Evolutionary conservation across 1,140 invertebrate genomes (phyloP), one percentile per base, ranked within the genome.

Genomic region (Diploscapter pachys): DNA sequence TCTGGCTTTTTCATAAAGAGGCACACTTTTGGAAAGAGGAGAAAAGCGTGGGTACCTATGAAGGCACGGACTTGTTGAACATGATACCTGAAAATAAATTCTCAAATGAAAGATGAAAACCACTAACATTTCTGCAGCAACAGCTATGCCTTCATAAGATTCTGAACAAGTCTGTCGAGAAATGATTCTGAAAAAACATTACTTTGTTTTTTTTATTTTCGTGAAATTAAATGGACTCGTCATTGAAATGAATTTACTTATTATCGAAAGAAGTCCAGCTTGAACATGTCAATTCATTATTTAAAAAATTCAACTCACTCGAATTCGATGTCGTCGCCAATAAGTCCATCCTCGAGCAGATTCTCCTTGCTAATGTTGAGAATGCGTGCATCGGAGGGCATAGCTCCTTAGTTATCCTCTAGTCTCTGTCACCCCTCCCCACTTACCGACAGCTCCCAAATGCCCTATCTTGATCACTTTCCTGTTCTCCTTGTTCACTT

Each of bases 111-210:
- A 31, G 31, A 31, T 31, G 31, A 31, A 31, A 31, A 31, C 31
- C 31, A 31, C 31, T 31, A 31, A 31, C 80, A 83, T 78, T 67
- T 80, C 54, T 8, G 82, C 82, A 4, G 81, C 82, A n/a, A 85
- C 81, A n/a, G 82, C 82, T 62, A 83, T 82, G 31, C 82, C 82
- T 70, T 83, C 82, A 75, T 81, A 84, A 8, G 71, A 62, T 55
- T 84, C 82, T 54, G 81, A 81, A 68, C 82, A 83, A n/a, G 81
- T 78, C 9, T 63, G 59, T 71, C 67, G 31, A 9, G 80, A 84
- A 51, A 77, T 64, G 55, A 83, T 83, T 70, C 82, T 82, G 57
- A 73, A 84, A 73, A 57, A 54, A 5, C 0, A 31, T 62, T 55
- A 48, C 50, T 2, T 72, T 4, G 5, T 64, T 13, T 31, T 49